Evolutionary conservation across 1,140 invertebrate genomes (phyloP), one percentile per base, ranked within the genome.

Genomic region (Ladona fulva): DNA sequence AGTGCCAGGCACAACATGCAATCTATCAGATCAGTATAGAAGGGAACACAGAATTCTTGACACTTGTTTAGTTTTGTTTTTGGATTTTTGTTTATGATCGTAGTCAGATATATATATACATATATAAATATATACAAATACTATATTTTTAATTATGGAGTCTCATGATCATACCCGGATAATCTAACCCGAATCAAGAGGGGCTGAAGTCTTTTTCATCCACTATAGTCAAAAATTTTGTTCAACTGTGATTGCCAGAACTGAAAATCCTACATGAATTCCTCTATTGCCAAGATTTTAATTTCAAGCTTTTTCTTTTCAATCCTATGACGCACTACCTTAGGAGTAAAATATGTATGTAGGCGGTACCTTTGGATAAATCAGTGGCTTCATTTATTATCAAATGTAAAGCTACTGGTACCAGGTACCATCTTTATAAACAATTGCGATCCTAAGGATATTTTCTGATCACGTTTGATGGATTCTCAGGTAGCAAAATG

Each of bases 91-190:
- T 66, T 66, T 66, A 22, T 66, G 52, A 66, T 22, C 14, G 52
- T 66, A 19, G 52, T 66, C 52, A 66, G 52, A 66, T 66, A 66
- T 66, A 66, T 66, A 22, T 66, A 66, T 66, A 66, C 52, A 66
- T 22, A 66, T 66, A 22, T 22, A 66, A 19, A 66, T 66, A 66
- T 66, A 66, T 66, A 66, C 14, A 66, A 19, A 66, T 66, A 66
- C n/a, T 19, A 66, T 66, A 19, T 66, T 66, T 66, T 66, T 19
- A 66, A 66, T 16, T 66, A 16, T 66, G 52, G 52, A 66, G 14
- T 66, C n/a, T 66, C 52, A 19, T 22, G n/a, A 22, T 66, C 3
- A 66, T 66, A 66, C 52, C 52, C 52, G 14, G n/a, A 66, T 16
- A 66, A 66, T 66, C 16, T 19, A 66, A 66, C n/a, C n/a, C 12